These are phyloP conservation scores for Amia ocellicauda DNA, from an alignment of 2,113 vertebrate genomes.

Conservation along the genomic window DNA sequence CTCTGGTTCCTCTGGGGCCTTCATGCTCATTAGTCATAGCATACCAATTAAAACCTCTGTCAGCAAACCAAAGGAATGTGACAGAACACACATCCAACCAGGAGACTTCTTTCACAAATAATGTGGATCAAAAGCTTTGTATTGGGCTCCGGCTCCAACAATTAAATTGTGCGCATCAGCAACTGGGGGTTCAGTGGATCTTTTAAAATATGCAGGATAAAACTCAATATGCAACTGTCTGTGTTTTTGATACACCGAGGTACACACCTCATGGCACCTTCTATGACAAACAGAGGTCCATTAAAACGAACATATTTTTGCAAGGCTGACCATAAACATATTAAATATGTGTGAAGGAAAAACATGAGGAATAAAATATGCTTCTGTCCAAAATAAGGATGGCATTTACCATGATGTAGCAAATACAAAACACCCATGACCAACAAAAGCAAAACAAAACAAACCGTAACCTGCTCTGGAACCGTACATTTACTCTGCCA, in stretches of 20 bases:
- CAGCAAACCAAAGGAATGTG: slow-evolving; percentile 16
- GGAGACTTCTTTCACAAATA: slow-evolving; percentile 1
- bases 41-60: slow-evolving; percentile 11
- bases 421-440: too few relatives aligned
- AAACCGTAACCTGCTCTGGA: too few relatives aligned
- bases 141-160: not conserved
- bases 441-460: too few relatives aligned
- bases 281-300: too few relatives aligned
- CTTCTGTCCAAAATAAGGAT: slow-evolving; percentile 28
- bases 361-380: slow-evolving; percentile 30
- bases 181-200: slow-evolving; percentile 19
- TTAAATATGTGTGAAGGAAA: slow-evolving; percentile 11
- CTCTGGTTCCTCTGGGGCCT: not conserved
- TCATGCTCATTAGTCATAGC: slow-evolving; percentile 3
- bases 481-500: too few relatives aligned
- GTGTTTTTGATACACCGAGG: too few relatives aligned
- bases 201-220: slow-evolving; percentile 26
- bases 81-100: not conserved
- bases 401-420: slow-evolving; percentile 28
- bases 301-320: too few relatives aligned
- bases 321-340: too few relatives aligned
- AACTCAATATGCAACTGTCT: slow-evolving; percentile 35
- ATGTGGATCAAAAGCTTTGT: slow-evolving; percentile 14
- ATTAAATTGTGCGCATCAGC: not conserved
- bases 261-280: too few relatives aligned